A percentile compares a stretch with the other conserved stretches of the same genome.
Evolutionary conservation across 1,140 invertebrate genomes (phyloP).

Genomic region (Bemisia tabaci): DNA sequence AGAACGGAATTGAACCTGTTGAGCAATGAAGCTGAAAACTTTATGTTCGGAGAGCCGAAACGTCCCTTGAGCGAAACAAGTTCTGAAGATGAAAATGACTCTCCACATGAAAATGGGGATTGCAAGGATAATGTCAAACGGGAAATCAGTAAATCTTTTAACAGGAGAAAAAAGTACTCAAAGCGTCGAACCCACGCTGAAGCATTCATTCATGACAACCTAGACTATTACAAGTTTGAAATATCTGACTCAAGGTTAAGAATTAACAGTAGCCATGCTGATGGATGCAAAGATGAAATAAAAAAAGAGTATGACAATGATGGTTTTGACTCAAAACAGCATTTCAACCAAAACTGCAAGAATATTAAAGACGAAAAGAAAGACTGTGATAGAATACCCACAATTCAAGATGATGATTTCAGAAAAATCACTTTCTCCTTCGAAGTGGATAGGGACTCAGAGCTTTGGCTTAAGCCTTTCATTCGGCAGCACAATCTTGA

Average conservation of each 20-base stretch:
- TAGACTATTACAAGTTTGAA: conserved; percentile 47
- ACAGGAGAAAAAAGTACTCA: conserved; percentile 7
- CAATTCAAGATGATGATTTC: not conserved
- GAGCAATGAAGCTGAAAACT: conserved; percentile 67
- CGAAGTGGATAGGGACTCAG: not conserved
- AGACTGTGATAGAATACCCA: not conserved
- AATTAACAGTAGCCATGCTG: conserved; percentile 26
- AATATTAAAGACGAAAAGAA: not conserved
- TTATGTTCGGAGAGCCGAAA: conserved; percentile 56
- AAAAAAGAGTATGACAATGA: not conserved
- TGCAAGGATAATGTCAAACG: not conserved
- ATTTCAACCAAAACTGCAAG: not conserved
- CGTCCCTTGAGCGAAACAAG: conserved; percentile 30
- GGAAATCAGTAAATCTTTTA: not conserved
- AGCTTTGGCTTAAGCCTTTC: not conserved
- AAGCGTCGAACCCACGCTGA: conserved; percentile 39
- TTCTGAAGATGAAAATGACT: conserved; percentile 30
- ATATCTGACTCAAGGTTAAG: conserved; percentile 39
- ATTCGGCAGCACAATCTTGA: not conserved
- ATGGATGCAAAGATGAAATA: not conserved
- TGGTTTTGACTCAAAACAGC: not conserved
- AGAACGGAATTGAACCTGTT: conserved; percentile 55
- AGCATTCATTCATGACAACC: conserved; percentile 41
- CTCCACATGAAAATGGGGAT: conserved; percentile 30
- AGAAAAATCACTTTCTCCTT: not conserved